Conservation (phyloP, 1,140 invertebrate genomes). For the Heterodera schachtii region DNA sequence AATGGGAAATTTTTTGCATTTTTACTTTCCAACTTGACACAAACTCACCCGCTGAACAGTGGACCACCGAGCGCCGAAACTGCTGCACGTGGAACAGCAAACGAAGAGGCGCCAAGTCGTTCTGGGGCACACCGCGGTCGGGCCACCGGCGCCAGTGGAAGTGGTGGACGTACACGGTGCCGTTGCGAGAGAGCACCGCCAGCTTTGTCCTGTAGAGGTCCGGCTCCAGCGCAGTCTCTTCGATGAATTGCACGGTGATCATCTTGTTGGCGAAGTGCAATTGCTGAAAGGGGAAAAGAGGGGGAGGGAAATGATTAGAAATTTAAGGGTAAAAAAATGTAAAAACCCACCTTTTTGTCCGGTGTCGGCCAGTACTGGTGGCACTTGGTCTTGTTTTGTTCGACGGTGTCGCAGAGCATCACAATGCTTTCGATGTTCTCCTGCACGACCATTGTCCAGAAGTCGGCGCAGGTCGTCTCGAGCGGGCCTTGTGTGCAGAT, state of each 20-base stretch:
- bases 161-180: constrained; percentile 14
- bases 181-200: constrained; percentile 5
- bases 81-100: constrained; percentile 28
- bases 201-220: background rate
- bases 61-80: constrained; percentile 33
- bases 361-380: constrained; percentile 39
- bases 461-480: constrained; percentile 66
- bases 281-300: background rate
- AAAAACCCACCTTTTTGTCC: background rate
- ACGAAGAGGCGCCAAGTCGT: constrained; percentile 33
- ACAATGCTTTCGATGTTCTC: constrained; percentile 66
- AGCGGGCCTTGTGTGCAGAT: constrained; percentile 67
- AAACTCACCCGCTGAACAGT: constrained; percentile 46
- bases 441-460: constrained; percentile 69
- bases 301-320: too few relatives aligned
- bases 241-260: constrained; percentile 24
- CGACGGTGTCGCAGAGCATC: constrained; percentile 67
- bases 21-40: background rate
- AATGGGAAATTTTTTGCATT: background rate
- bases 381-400: constrained; percentile 61
- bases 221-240: background rate
- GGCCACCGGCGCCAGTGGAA: constrained; percentile 46
- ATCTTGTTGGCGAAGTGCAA: background rate
- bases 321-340: background rate
- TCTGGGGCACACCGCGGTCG: constrained; percentile 46